Conservation (phyloP, 2,888 invertebrate genomes). For the Ethmia dodecea region DNA sequence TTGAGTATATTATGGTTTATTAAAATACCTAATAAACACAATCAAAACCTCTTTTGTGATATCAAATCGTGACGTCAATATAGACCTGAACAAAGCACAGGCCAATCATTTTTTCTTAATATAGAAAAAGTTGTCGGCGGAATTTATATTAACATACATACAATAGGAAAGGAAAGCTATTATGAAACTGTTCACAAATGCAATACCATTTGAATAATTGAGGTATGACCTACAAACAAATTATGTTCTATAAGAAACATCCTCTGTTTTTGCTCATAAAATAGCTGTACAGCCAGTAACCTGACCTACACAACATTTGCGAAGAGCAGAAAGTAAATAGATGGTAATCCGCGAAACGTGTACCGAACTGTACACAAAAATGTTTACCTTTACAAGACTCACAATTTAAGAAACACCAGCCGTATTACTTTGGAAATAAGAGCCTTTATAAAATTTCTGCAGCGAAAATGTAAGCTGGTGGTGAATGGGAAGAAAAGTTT, state of each 20-base stretch:
- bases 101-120: too few species aligned
- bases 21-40: conserved; percentile 1
- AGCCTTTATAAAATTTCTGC: background rate
- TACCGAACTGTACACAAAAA: conserved; percentile 14
- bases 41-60: conserved; percentile 6
- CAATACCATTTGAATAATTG: too few species aligned
- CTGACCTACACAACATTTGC: conserved; percentile 28
- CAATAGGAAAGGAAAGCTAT: too few species aligned
- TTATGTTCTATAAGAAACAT: too few species aligned
- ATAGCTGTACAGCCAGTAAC: conserved; percentile 11
- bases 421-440: background rate
- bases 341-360: conserved; percentile 34
- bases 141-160: too few species aligned
- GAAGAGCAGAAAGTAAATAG: conserved; percentile 28
- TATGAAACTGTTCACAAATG: too few species aligned
- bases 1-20: conserved; percentile 5
- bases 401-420: background rate
- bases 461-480: conserved; percentile 9
- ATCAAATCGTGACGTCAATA: too few species aligned
- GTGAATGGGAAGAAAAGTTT: conserved; percentile 23
- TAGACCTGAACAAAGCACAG: too few species aligned
- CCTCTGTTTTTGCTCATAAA: background rate
- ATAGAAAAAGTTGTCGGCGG: too few species aligned
- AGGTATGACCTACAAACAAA: too few species aligned
- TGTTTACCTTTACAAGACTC: background rate